Percentiles rank a stretch among this genome's conserved stretches.
Evolutionary conservation across 2,797 vertebrate genomes (phyloP).

Genomic region (Argya squamiceps): DNA sequence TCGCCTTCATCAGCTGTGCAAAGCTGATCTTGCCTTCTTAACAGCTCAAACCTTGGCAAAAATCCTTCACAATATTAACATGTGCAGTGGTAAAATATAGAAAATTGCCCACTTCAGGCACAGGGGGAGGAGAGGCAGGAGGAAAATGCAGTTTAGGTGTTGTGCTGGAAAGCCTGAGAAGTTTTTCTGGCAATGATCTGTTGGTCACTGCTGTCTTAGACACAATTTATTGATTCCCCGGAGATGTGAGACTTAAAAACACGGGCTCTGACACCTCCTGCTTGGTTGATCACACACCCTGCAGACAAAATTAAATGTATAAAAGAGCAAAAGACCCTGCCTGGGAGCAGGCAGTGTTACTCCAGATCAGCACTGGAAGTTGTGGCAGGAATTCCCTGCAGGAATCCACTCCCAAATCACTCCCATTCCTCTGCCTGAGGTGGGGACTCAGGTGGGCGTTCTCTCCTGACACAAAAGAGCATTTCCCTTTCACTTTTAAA

Average conservation of each 20-base stretch:
- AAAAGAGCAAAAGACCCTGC: neutral
- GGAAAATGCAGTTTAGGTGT: neutral
- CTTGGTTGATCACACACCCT: neutral
- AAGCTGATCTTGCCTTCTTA: neutral
- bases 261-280: neutral
- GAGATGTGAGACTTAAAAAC: neutral
- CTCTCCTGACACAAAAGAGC: neutral
- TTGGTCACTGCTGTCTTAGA: rapidly evolving
- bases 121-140: neutral
- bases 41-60: neutral
- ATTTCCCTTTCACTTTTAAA: neutral
- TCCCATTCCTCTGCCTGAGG: neutral
- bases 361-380: neutral
- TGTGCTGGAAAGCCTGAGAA: neutral
- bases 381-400: neutral
- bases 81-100: neutral
- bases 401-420: neutral
- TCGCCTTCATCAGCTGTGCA: neutral
- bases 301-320: neutral
- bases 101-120: neutral
- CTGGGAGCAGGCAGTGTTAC: neutral
- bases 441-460: neutral
- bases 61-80: neutral
- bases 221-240: neutral
- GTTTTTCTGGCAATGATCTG: rapidly evolving